These are phyloP conservation scores for Cosmorhoe ocellata DNA, from an alignment of 2,888 invertebrate species.

Conservation along the genomic window DNA sequence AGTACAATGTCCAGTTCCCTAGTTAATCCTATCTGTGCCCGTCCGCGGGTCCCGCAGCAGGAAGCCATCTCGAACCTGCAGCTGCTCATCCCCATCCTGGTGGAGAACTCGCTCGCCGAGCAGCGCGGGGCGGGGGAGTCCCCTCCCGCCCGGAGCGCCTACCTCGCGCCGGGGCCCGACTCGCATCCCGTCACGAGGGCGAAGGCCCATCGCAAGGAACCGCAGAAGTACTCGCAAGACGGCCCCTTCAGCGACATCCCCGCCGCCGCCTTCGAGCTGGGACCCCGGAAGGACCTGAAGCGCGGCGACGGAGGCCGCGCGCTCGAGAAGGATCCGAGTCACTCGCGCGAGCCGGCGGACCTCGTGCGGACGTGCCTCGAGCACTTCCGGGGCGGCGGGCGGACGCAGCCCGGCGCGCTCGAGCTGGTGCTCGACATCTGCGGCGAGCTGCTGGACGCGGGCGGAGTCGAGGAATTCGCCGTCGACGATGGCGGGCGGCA, in stretches of 20 bases:
- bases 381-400: slow-evolving; percentile 5
- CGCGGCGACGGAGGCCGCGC: background rate
- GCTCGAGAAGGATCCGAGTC: slow-evolving; percentile 11
- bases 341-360: background rate
- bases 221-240: slow-evolving; percentile 8
- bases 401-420: background rate
- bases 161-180: background rate
- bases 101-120: background rate
- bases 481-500: background rate
- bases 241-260: slow-evolving; percentile 39
- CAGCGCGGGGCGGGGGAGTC: too few relatives aligned
- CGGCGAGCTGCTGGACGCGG: slow-evolving; percentile 3
- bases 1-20: too few relatives aligned
- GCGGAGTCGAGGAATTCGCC: background rate
- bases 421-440: slow-evolving; percentile 4
- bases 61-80: slow-evolving; percentile 31
- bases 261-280: slow-evolving; percentile 30
- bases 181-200: background rate
- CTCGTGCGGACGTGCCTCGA: background rate
- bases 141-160: background rate
- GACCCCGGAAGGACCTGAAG: slow-evolving; percentile 9
- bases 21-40: too few relatives aligned
- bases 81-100: slow-evolving; percentile 30
- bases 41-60: background rate
- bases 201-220: too few relatives aligned